A percentile compares a stretch with the other conserved stretches of the same genome.
Conservation (phyloP, 1,140 invertebrate genomes). For the Achroia grisella region DNA sequence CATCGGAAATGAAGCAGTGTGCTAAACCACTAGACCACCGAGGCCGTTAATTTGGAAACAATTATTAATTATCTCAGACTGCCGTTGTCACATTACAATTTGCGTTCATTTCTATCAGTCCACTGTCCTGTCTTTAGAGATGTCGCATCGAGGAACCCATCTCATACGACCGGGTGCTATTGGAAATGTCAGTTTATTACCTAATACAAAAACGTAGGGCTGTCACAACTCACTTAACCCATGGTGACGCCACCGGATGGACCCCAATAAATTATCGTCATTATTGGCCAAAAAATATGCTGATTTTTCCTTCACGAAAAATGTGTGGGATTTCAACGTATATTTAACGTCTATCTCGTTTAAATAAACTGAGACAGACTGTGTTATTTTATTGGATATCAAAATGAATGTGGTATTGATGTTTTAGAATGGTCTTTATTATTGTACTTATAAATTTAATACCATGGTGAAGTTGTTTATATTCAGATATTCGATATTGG, state of each 20-base stretch:
- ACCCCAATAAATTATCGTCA: constrained; percentile 9
- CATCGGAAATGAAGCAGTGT: too few species aligned
- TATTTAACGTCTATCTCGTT: constrained; percentile 10
- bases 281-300: constrained; percentile 14
- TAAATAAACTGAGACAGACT: not conserved
- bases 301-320: constrained; percentile 9
- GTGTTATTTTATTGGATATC: not conserved
- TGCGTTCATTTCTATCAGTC: too few species aligned
- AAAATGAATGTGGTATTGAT: not conserved
- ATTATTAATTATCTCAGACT: too few species aligned
- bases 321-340: constrained; percentile 3
- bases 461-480: too few species aligned
- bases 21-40: too few species aligned
- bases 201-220: constrained; percentile 1
- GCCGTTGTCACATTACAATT: too few species aligned
- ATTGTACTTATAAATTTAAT: too few species aligned
- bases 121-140: too few species aligned
- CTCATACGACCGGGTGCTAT: too few species aligned
- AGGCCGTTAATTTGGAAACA: too few species aligned
- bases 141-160: too few species aligned
- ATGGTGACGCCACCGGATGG: not conserved
- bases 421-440: not conserved
- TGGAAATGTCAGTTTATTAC: constrained; percentile 2
- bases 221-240: constrained; percentile 5
- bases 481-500: too few species aligned